Conservation (phyloP, 2,888 invertebrate species). For the Acronicta leporina region DNA sequence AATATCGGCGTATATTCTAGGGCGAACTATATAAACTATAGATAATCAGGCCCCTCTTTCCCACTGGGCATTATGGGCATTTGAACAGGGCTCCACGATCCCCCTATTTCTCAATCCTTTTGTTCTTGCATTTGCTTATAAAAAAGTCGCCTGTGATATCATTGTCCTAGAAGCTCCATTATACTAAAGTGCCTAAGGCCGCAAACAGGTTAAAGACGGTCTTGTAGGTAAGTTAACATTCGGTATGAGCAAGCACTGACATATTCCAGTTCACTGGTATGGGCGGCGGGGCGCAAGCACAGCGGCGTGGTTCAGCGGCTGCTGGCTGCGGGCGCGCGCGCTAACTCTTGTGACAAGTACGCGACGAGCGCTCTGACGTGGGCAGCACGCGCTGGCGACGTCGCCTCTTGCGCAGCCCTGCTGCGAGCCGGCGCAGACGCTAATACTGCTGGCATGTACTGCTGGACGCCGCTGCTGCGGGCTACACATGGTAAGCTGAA, state of each 20-base stretch:
- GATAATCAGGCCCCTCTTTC: too few relatives aligned
- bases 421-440: constrained; percentile 96
- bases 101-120: too few relatives aligned
- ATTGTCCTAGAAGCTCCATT: too few relatives aligned
- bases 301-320: constrained; percentile 95
- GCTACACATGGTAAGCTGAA: constrained; percentile 90
- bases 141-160: too few relatives aligned
- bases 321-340: constrained; percentile 96
- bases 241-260: background rate
- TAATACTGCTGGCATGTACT: constrained; percentile 98
- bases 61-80: too few relatives aligned
- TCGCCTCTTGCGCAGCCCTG: constrained; percentile 94
- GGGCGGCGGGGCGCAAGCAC: constrained; percentile 98
- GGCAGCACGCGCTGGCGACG: constrained; percentile 97
- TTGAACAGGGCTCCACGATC: too few relatives aligned
- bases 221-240: too few relatives aligned
- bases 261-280: constrained; percentile 93
- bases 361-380: constrained; percentile 98
- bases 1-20: too few relatives aligned
- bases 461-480: constrained; percentile 97
- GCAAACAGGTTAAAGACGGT: too few relatives aligned
- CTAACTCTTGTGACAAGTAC: constrained; percentile 98
- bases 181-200: too few relatives aligned
- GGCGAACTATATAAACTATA: too few relatives aligned
- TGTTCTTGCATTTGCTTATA: too few relatives aligned